Evolutionary conservation across 2,797 vertebrate genomes (phyloP).

Genomic region (Scolopax rusticola): DNA sequence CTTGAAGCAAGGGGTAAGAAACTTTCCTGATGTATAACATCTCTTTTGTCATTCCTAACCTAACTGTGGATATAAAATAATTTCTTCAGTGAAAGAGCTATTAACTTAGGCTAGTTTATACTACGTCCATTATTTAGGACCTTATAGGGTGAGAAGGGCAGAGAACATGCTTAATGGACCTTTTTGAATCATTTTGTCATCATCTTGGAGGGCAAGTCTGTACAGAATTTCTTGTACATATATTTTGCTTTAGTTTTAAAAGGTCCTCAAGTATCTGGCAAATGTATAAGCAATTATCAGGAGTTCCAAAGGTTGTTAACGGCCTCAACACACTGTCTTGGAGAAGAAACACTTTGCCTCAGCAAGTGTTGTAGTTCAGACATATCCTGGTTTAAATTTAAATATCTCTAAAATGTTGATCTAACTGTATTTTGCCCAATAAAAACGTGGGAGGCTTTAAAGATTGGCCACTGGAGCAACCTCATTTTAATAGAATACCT

Average conservation of each 20-base stretch:
- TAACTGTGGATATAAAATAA: neutral
- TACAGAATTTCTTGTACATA: neutral
- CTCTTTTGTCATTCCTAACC: neutral
- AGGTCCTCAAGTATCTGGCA: neutral
- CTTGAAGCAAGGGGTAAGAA: neutral
- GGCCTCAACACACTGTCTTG: neutral
- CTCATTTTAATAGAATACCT: conserved; percentile 13
- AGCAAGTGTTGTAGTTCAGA: neutral
- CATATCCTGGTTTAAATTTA: neutral
- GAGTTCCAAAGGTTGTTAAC: neutral
- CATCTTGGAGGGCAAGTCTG: rapidly evolving
- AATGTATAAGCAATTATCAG: neutral
- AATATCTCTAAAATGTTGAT: neutral
- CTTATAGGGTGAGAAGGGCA: neutral
- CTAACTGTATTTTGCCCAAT: neutral
- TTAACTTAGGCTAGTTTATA: neutral
- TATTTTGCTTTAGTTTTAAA: neutral
- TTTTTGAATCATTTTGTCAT: neutral
- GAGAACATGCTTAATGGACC: neutral
- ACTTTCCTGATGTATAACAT: neutral
- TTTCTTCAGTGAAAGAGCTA: neutral
- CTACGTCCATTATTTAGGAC: neutral
- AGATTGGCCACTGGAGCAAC: conserved; percentile 12
- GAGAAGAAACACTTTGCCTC: neutral
- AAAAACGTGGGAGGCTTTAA: conserved; percentile 4